A percentile compares a stretch with the other conserved stretches of the same genome.
phyloP scores from a whole-genome alignment of 2,888 invertebrate species.

The Pemphredon lugubris region DNA sequence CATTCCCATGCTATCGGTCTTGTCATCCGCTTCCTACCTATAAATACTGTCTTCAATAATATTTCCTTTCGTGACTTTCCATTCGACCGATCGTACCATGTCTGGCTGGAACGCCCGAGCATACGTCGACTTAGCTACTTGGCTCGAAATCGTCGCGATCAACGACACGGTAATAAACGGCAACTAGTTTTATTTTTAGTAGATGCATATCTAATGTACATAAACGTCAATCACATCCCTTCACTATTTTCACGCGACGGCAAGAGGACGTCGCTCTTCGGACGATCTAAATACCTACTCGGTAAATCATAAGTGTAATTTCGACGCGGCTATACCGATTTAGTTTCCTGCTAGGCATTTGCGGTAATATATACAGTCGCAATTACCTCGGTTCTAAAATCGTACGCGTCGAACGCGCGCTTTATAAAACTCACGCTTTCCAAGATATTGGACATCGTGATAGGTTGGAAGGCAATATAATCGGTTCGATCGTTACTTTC shows the following conservation, averaged over 20 bases:
- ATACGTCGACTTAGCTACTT: constrained; percentile 19
- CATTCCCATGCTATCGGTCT: too few species aligned
- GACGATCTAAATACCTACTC: constrained; percentile 14
- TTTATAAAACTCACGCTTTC: too few species aligned
- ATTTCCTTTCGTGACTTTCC: neutral
- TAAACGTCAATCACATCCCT: constrained; percentile 40
- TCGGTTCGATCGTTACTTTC: too few species aligned
- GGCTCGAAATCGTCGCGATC: constrained; percentile 6
- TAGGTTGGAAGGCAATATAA: too few species aligned
- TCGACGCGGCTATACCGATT: neutral
- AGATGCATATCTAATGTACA: constrained; percentile 35
- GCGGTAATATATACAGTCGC: too few species aligned
- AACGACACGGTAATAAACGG: neutral
- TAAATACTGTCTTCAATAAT: neutral
- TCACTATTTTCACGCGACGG: constrained; percentile 31
- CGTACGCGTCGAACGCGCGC: too few species aligned
- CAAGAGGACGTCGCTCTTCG: constrained; percentile 35
- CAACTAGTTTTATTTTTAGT: constrained; percentile 36
- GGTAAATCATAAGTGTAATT: constrained; percentile 44
- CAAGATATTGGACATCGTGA: too few species aligned
- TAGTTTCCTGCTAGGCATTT: too few species aligned
- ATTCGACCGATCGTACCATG: neutral
- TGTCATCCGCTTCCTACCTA: neutral
- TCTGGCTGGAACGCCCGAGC: neutral
- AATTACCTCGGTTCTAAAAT: too few species aligned